A percentile compares a stretch with the other conserved stretches of the same genome.
Conservation (phyloP, 2,797 vertebrate genomes). For the Bradypus variegatus region DNA sequence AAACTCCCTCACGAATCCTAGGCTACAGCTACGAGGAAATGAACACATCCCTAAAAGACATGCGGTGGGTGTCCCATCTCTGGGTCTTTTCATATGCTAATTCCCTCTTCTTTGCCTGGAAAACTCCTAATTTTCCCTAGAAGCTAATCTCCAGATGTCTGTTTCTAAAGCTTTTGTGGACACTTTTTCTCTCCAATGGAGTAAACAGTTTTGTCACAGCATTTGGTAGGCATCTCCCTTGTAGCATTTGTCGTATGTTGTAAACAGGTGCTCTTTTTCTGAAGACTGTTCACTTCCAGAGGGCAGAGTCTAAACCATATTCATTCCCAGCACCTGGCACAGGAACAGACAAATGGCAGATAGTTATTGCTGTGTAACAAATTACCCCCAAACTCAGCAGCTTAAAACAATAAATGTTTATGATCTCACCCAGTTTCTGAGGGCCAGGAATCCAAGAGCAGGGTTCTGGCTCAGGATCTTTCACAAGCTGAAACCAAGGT, state of each 20-base stretch:
- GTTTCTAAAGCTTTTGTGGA: not conserved
- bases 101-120: not conserved
- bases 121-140: conserved; percentile 20
- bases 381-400: not conserved
- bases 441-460: not conserved
- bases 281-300: not conserved
- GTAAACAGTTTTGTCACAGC: not conserved
- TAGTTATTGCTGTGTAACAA: conserved; percentile 13
- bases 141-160: not conserved
- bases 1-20: not conserved
- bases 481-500: not conserved
- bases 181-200: not conserved
- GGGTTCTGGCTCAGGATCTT: not conserved
- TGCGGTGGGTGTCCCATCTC: not conserved
- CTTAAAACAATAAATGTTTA: not conserved
- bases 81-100: not conserved
- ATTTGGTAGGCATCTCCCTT: not conserved
- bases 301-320: not conserved
- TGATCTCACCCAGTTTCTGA: not conserved
- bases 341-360: not conserved
- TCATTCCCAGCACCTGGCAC: not conserved
- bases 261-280: not conserved
- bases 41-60: not conserved
- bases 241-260: not conserved
- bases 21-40: not conserved